Evolutionary conservation across 2,113 vertebrate species (phyloP).

Genomic region (Corydoras maculifer): DNA sequence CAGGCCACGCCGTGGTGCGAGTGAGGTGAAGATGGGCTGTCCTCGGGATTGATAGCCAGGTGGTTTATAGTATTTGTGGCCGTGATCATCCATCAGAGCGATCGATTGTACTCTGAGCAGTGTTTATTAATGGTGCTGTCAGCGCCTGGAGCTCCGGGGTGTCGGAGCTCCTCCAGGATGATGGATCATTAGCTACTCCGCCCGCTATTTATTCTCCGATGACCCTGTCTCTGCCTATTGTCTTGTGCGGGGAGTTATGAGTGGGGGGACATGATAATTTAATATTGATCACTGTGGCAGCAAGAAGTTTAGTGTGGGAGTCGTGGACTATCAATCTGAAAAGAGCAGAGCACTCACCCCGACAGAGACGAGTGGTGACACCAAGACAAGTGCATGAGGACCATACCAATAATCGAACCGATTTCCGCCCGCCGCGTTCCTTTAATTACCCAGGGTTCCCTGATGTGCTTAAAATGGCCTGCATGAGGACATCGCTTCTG

Average conservation of each 20-base stretch:
- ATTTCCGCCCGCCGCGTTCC: background rate
- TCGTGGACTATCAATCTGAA: slow-evolving; percentile 43
- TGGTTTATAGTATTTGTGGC: slow-evolving; percentile 87
- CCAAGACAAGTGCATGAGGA: slow-evolving; percentile 8
- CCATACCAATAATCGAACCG: background rate
- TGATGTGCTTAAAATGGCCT: too few relatives aligned
- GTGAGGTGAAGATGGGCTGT: slow-evolving; percentile 1
- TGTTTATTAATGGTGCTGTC: slow-evolving; percentile 93
- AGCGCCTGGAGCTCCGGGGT: slow-evolving; percentile 67
- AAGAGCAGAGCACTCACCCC: slow-evolving; percentile 11
- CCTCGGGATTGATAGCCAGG: slow-evolving; percentile 70
- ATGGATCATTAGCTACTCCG: slow-evolving; percentile 80
- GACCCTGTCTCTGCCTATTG: slow-evolving; percentile 89
- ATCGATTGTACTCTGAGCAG: slow-evolving; percentile 77
- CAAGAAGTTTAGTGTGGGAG: slow-evolving; percentile 48
- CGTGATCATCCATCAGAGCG: slow-evolving; percentile 83
- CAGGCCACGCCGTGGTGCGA: background rate
- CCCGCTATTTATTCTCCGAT: slow-evolving; percentile 87
- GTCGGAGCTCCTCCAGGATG: slow-evolving; percentile 79
- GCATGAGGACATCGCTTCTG: too few relatives aligned
- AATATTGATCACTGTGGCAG: slow-evolving; percentile 72
- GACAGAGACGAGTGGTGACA: slow-evolving; percentile 24
- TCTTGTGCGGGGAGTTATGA: slow-evolving; percentile 81
- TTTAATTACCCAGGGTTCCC: too few relatives aligned
- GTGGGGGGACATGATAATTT: slow-evolving; percentile 80